Conservation (phyloP, 2,113 vertebrate species). For the Antigone vipio region DNA sequence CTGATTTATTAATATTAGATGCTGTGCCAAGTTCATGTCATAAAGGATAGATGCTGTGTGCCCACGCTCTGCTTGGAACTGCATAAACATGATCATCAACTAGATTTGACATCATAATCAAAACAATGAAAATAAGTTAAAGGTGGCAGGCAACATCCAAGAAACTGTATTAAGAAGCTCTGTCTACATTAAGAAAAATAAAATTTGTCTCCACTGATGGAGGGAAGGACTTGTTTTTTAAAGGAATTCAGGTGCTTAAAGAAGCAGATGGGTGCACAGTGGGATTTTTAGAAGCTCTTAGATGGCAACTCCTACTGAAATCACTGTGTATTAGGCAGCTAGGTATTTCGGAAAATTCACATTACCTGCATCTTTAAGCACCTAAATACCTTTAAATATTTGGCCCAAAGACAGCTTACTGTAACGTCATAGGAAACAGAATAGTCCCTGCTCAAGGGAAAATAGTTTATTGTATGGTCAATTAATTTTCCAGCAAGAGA, state of each 20-base stretch:
- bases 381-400: slow-evolving; percentile 69
- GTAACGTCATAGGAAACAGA: slow-evolving; percentile 45
- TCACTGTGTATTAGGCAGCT: slow-evolving; percentile 40
- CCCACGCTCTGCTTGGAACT: slow-evolving; percentile 6
- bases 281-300: slow-evolving; percentile 64
- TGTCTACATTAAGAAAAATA: background rate
- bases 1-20: slow-evolving; percentile 48
- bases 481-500: slow-evolving; percentile 47
- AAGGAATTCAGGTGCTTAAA: slow-evolving; percentile 48
- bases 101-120: slow-evolving; percentile 56
- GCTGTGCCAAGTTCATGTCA: slow-evolving; percentile 3
- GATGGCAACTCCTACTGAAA: slow-evolving; percentile 60
- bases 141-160: background rate
- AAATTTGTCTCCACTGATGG: background rate
- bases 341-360: slow-evolving; percentile 62
- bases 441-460: slow-evolving; percentile 37
- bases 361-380: slow-evolving; percentile 70
- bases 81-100: slow-evolving; percentile 39
- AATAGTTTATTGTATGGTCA: slow-evolving; percentile 32
- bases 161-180: background rate
- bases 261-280: slow-evolving; percentile 61
- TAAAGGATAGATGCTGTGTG: slow-evolving; percentile 16
- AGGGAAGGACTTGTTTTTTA: slow-evolving; percentile 17
- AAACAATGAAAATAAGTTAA: slow-evolving; percentile 59
- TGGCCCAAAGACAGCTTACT: slow-evolving; percentile 59